These are phyloP conservation scores for Cylindroiulus punctatus DNA, from an alignment of 2,888 invertebrate genomes.

Conservation along the genomic window DNA sequence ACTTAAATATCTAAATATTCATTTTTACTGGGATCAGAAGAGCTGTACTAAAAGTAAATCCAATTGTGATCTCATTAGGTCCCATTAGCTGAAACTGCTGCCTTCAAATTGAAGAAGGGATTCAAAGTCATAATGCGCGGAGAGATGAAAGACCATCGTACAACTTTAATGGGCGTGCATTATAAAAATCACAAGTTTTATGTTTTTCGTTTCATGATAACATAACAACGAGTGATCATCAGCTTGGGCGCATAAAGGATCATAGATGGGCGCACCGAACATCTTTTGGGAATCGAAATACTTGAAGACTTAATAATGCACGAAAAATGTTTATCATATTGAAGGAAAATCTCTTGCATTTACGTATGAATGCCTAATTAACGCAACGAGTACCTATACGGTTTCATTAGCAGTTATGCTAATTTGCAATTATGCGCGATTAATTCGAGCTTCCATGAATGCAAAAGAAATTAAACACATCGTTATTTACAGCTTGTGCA, in stretches of 20 bases:
- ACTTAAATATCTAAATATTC: not conserved
- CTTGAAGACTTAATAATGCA: not conserved
- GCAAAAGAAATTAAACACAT: not conserved
- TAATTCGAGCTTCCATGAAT: not conserved
- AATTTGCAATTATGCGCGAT: not conserved
- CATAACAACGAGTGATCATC: not conserved
- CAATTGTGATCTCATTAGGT: not conserved
- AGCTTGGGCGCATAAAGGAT: not conserved
- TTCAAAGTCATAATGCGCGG: not conserved
- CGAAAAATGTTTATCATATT: not conserved
- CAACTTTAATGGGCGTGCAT: conserved; percentile 18
- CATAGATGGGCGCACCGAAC: not conserved
- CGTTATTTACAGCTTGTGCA: not conserved
- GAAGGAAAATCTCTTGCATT: not conserved
- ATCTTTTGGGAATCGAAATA: conserved; percentile 1
- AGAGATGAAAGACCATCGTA: not conserved
- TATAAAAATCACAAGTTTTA: conserved; percentile 14
- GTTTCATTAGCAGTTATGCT: not conserved
- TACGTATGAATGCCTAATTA: not conserved
- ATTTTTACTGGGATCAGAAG: not conserved
- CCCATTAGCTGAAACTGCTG: not conserved
- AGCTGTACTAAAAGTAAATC: not conserved
- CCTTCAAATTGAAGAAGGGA: not conserved
- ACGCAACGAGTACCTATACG: not conserved
- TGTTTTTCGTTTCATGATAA: conserved; percentile 24